Conservation (phyloP, 2,888 invertebrate genomes). For the Drosophila falleni region DNA sequence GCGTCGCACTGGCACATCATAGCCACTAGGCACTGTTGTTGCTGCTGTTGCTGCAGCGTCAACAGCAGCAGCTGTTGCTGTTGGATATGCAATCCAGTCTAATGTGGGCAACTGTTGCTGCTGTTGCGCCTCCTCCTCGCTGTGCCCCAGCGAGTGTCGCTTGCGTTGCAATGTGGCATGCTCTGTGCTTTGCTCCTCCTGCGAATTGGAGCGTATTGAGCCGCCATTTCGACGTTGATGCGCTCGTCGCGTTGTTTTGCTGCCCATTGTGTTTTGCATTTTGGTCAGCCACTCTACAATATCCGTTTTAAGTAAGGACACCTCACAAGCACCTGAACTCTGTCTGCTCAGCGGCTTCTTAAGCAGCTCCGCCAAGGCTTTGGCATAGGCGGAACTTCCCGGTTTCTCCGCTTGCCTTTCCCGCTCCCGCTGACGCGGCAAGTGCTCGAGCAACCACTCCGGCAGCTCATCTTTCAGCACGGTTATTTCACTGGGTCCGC, state of each 20-base stretch:
- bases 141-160: conserved; percentile 85
- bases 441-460: conserved; percentile 84
- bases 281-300: conserved; percentile 85
- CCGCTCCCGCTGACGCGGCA: conserved; percentile 78
- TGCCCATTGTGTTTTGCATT: conserved; percentile 73
- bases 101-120: background rate
- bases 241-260: conserved; percentile 63
- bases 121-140: conserved; percentile 73
- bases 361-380: conserved; percentile 83
- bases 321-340: conserved; percentile 85
- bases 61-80: conserved; percentile 20
- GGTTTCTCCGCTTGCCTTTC: conserved; percentile 80
- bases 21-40: conserved; percentile 64
- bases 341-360: conserved; percentile 85
- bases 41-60: conserved; percentile 20
- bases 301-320: conserved; percentile 84
- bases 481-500: conserved; percentile 85
- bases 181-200: conserved; percentile 76
- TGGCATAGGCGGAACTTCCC: conserved; percentile 82
- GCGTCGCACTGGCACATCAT: conserved; percentile 65
- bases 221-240: conserved; percentile 84
- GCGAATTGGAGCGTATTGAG: conserved; percentile 83
- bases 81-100: background rate
- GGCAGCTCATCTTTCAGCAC: conserved; percentile 85
- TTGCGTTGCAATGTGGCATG: conserved; percentile 82